Conservation (phyloP, 1,140 invertebrate genomes). For the Bombus polaris region DNA sequence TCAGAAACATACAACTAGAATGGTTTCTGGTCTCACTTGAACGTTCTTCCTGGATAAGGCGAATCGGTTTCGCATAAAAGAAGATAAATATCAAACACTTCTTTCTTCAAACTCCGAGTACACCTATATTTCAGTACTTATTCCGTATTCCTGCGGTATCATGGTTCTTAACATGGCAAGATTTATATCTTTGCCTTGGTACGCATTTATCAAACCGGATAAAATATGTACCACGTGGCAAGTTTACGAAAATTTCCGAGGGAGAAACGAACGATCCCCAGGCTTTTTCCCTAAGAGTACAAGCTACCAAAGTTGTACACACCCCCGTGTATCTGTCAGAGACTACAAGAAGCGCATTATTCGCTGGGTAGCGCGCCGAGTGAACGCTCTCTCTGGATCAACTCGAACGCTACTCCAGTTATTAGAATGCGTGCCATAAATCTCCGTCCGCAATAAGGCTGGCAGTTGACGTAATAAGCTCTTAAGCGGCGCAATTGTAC, state of each 20-base stretch:
- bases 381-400: not conserved
- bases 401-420: not conserved
- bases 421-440: slow-evolving; percentile 27
- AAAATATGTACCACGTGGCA: not conserved
- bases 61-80: not conserved
- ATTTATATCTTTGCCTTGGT: not conserved
- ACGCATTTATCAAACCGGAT: not conserved
- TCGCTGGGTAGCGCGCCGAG: not conserved
- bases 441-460: slow-evolving; percentile 13
- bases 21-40: not conserved
- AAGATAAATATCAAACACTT: not conserved
- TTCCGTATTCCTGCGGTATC: not conserved
- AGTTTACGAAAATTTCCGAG: not conserved
- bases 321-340: not conserved
- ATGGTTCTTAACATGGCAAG: not conserved
- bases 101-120: not conserved
- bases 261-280: not conserved
- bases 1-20: not conserved
- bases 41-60: too few relatives aligned
- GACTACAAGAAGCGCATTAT: not conserved
- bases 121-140: not conserved
- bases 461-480: slow-evolving; percentile 31
- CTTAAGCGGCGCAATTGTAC: slow-evolving; percentile 27
- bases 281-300: not conserved
- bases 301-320: not conserved